Base-by-base conservation (phyloP, 2,113 vertebrate species). In the Lethenteron reissneri region DNA sequence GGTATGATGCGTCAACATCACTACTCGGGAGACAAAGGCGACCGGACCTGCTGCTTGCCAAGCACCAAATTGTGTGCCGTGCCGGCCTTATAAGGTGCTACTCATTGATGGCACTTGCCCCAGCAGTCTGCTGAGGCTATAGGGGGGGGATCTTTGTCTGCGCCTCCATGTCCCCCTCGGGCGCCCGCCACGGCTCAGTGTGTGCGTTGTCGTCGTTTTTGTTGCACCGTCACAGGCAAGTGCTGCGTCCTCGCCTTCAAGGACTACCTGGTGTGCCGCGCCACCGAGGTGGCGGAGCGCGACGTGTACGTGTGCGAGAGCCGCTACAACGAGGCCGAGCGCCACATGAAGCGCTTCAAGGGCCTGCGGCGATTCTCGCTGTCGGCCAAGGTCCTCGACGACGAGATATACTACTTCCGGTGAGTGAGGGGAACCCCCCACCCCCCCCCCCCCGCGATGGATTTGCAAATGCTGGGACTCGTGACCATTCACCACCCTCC, bases 311-410 rank as follows among this genome's bases (percentile, higher is more conserved):
- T 99, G 58, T 99, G 94, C 71, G 94, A 99, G 82, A 99, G 94
- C 74, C 94, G 94, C 77, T 99, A 97, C 81, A 97, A 96, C 1
- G 94, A 99, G 75, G 94, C 87, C 1, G 94, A 97, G 80, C 95
- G 92, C 74, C 91, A 94, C 71, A 97, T 99, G 90, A 99, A 99
- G 82, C 94, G 92, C 74, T 99, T 97, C 75, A 99, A 99, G 77
- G 94, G 94, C 21, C 79, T 97, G 17, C 97, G 97, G 79, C 88
- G 94, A 72, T 97, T 99, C 79, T 95, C 92, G 13, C 83, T 95
- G 10, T 96, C 92, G 74, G 92, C 85, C 6, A 99, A 99, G 84
- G 90, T 99, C 74, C 85, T 99, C 72, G 94, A 99, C 78, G 94
- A 99, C 75, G 92, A 97, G 81, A 89, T 88, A 78, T 99, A 96